Percentiles rank a stretch among this genome's conserved stretches.
phyloP scores from a whole-genome alignment of 2,888 invertebrate species.

The Coenonympha arcania region DNA sequence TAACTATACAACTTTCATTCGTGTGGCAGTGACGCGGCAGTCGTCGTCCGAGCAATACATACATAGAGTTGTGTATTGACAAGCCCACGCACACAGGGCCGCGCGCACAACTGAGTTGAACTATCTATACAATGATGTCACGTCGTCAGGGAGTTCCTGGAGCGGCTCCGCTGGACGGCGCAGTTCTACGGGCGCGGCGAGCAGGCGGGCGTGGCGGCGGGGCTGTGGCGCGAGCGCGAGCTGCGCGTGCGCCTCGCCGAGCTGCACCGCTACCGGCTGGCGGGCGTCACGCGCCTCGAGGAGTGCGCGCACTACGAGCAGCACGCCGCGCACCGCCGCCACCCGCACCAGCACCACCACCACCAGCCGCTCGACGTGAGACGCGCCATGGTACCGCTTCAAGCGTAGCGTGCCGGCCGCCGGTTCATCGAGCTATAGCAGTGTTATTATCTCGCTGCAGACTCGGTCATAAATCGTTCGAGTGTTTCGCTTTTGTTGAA shows the following conservation, averaged over 20 bases:
- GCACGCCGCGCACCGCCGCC: slow-evolving; percentile 77
- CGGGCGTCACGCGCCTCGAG: slow-evolving; percentile 87
- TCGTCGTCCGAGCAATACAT: too few species aligned
- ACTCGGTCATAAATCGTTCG: too few species aligned
- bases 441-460: neutral
- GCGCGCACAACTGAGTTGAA: too few species aligned
- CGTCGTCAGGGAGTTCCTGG: slow-evolving; percentile 86
- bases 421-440: slow-evolving; percentile 25
- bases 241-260: slow-evolving; percentile 87
- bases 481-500: too few species aligned
- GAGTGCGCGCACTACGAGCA: slow-evolving; percentile 93
- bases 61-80: too few species aligned
- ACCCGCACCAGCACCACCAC: slow-evolving; percentile 74
- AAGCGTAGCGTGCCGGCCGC: neutral
- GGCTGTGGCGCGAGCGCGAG: slow-evolving; percentile 87
- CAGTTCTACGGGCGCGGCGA: slow-evolving; percentile 92
- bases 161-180: slow-evolving; percentile 87
- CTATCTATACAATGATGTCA: too few species aligned
- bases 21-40: too few species aligned
- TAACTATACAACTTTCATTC: too few species aligned
- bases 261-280: slow-evolving; percentile 84
- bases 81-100: too few species aligned
- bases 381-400: slow-evolving; percentile 34
- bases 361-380: slow-evolving; percentile 78
- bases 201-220: slow-evolving; percentile 84